Conservation (phyloP, 2,797 vertebrate genomes). For the Acanthis flammea region DNA sequence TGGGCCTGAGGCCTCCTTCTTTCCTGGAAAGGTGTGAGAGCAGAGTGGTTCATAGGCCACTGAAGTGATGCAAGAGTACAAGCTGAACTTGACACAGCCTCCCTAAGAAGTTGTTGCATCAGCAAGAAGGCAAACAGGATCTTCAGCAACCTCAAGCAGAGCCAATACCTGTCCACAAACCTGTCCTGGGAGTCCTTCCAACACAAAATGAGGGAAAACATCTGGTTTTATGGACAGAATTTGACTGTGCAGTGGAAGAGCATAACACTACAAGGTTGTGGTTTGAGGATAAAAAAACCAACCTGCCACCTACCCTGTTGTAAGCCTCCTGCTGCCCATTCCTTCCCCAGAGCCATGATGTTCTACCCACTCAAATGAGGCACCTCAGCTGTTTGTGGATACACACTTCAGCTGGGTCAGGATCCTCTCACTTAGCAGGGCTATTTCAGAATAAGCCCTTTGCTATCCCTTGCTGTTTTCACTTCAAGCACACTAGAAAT, state of each 20-base stretch:
- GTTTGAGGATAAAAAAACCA: background rate
- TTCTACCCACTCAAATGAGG: background rate
- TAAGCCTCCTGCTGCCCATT: background rate
- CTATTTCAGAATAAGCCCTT: background rate
- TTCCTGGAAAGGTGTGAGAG: background rate
- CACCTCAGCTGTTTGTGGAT: background rate
- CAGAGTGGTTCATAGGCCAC: background rate
- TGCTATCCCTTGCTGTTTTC: background rate
- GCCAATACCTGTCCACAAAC: background rate
- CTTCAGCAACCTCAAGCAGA: background rate
- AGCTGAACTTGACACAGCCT: background rate
- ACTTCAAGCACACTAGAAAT: background rate
- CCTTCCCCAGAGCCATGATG: background rate
- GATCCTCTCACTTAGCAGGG: background rate
- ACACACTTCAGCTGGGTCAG: background rate
- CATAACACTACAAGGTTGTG: background rate
- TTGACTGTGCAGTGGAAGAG: background rate
- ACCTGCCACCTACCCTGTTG: background rate
- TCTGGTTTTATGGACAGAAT: background rate
- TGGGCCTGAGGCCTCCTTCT: background rate
- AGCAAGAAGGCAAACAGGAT: background rate
- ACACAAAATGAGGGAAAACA: background rate
- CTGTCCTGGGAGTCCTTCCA: background rate
- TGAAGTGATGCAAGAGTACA: background rate
- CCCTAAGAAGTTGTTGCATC: background rate